Evolutionary conservation across 2,113 vertebrate species (phyloP), one percentile per base, ranked within the genome.

Genomic region (Narcine bancroftii): DNA sequence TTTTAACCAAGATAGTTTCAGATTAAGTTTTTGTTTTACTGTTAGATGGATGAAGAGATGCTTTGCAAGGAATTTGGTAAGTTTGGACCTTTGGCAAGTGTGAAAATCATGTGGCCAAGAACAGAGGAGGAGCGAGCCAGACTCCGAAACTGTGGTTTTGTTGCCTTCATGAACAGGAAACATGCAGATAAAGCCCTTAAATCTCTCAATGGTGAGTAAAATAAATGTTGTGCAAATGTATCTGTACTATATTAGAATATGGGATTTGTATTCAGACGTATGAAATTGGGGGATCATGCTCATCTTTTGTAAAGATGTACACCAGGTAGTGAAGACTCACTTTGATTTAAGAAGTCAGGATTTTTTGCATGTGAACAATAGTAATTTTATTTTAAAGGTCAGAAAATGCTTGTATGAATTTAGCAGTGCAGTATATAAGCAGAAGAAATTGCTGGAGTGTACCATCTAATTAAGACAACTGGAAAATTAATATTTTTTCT

Each of bases 41-140:
- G 47, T 36, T 92, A 97, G 96, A 97, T 97, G 96, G 97, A 97
- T 0, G 96, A 97, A 93, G 96, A 97, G 93, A 95, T 97, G 94
- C 96, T 97, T 47, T 97, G 96, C 92, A 96, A 97, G 94, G 96
- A 97, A 95, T 97, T 97, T 93, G 96, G 96, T 26, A 96, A 96
- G 93, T 96, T 96, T 63, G 96, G 96, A 0, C 96, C 96, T 0
- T 94, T 97, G 93, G 96, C 96, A 92, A 97, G 96, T 24, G 96
- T 97, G 65, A 97, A 97, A 95, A 97, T 97, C 15, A 97, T 97
- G 96, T 97, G 96, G 96, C 96, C 96, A 15, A 95, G 96, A 33
- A 96, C 96, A 0, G 96, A 96, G 0, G 96, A 97, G 93, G 96
- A 97, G 93, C 94, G 96, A 83, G 95, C 95, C 73, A 92, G 96